A percentile compares a stretch with the other conserved stretches of the same genome.
phyloP scores from a whole-genome alignment of 2,797 vertebrate species.

The Chelon labrosus region DNA sequence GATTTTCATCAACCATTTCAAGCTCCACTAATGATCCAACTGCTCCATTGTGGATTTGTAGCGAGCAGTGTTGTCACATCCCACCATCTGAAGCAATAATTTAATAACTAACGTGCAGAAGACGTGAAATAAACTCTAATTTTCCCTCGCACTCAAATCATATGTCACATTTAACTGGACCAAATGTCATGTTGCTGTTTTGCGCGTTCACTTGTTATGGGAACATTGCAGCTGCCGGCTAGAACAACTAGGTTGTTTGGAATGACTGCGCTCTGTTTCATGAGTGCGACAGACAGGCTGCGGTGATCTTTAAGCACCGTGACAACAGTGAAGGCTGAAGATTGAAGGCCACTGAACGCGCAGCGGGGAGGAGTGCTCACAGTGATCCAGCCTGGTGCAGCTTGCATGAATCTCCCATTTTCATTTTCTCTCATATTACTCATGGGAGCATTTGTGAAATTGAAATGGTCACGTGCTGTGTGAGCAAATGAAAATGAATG shows the following conservation, averaged over 20 bases:
- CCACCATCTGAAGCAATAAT: background rate
- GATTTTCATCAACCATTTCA: background rate
- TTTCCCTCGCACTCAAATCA: too few relatives aligned
- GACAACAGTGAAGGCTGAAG: slow-evolving; percentile 1
- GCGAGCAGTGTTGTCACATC: background rate
- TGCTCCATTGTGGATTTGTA: background rate
- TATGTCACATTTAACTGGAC: too few relatives aligned
- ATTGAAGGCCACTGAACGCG: slow-evolving; percentile 1
- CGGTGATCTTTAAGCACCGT: slow-evolving; percentile 6
- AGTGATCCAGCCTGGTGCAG: slow-evolving; percentile 1
- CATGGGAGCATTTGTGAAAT: slow-evolving; percentile 46
- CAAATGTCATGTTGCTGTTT: background rate
- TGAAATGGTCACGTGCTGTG: slow-evolving; percentile 53
- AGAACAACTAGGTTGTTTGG: background rate
- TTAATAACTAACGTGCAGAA: background rate
- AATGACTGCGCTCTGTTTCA: background rate
- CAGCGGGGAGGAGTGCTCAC: background rate
- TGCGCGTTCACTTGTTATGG: slow-evolving; percentile 4
- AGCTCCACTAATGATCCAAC: background rate
- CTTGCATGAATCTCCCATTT: slow-evolving; percentile 36
- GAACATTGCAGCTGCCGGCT: slow-evolving; percentile 11
- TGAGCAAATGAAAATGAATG: slow-evolving; percentile 38
- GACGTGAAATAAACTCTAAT: background rate
- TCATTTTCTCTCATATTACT: slow-evolving; percentile 37
- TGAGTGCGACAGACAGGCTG: slow-evolving; percentile 3